Evolutionary conservation across 53 echinoderm and acorn worm genomes (phyloP).

Genomic region (Patiria pectinifera): DNA sequence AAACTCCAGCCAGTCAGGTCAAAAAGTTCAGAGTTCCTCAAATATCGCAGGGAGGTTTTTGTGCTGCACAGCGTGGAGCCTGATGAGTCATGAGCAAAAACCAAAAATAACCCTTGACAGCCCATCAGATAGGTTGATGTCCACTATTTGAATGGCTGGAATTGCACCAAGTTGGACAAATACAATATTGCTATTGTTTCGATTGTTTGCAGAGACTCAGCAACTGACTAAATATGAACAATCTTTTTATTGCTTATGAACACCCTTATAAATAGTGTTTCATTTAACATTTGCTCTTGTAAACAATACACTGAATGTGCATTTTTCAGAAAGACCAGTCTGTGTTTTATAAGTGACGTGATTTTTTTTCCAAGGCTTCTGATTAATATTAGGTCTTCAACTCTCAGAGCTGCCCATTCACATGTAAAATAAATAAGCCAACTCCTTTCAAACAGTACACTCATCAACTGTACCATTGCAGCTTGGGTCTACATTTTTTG

Average conservation of each 20-base stretch:
- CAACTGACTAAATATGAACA: background rate
- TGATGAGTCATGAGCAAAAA: constrained; percentile 3
- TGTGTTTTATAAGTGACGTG: too few relatives aligned
- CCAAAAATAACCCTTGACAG: background rate
- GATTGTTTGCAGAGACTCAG: background rate
- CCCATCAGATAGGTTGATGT: background rate
- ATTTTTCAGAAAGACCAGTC: too few relatives aligned
- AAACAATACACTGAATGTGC: too few relatives aligned
- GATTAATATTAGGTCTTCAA: too few relatives aligned
- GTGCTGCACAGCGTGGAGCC: background rate
- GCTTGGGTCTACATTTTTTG: too few relatives aligned
- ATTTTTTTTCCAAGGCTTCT: too few relatives aligned
- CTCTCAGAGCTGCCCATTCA: too few relatives aligned
- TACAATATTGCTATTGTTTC: background rate
- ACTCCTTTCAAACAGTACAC: too few relatives aligned
- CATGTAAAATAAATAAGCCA: too few relatives aligned
- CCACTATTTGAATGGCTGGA: background rate
- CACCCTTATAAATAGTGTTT: too few relatives aligned
- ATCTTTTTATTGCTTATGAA: background rate
- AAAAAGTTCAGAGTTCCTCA: background rate
- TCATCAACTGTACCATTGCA: too few relatives aligned
- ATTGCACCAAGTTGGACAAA: background rate
- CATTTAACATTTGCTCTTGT: too few relatives aligned
- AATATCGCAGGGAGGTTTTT: background rate
- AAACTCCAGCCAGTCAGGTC: background rate